A percentile compares a stretch with the other conserved stretches of the same genome.
Conservation (phyloP, 2,888 invertebrate species). For the Torymus auratus region DNA sequence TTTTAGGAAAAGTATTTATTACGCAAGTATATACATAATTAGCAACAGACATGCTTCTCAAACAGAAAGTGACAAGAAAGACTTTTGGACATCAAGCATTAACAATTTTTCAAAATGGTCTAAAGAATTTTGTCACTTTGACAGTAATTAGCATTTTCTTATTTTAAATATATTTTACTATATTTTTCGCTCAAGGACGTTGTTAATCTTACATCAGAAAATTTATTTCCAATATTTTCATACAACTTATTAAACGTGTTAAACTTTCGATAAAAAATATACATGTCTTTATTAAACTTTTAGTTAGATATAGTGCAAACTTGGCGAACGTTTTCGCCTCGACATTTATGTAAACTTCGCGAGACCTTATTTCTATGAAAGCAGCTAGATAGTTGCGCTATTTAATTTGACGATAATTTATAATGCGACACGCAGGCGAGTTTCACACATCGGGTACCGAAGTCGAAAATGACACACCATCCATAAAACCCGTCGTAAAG, state of each 20-base stretch:
- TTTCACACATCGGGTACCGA: constrained; percentile 34
- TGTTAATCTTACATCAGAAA: too few relatives aligned
- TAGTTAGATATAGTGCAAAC: background rate
- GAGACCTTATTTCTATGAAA: constrained; percentile 30
- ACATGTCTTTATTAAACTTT: background rate
- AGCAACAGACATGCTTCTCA: background rate
- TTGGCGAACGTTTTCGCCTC: background rate
- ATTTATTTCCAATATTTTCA: too few relatives aligned
- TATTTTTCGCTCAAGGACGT: too few relatives aligned
- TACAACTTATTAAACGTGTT: too few relatives aligned
- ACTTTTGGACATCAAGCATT: too few relatives aligned
- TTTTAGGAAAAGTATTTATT: too few relatives aligned
- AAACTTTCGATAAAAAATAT: background rate
- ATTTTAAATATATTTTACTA: too few relatives aligned
- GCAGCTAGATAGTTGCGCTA: constrained; percentile 25
- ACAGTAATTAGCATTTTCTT: too few relatives aligned
- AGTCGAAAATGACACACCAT: constrained; percentile 37
- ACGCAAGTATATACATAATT: background rate
- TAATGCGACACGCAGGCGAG: constrained; percentile 29
- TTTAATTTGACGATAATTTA: constrained; percentile 53
- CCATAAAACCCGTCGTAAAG: constrained; percentile 49
- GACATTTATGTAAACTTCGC: constrained; percentile 32
- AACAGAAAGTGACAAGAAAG: too few relatives aligned
- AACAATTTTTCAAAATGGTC: too few relatives aligned
- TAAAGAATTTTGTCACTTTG: too few relatives aligned